Base-by-base conservation (phyloP, 2,797 vertebrate species). In the Sternarchorhynchus goeldii region DNA sequence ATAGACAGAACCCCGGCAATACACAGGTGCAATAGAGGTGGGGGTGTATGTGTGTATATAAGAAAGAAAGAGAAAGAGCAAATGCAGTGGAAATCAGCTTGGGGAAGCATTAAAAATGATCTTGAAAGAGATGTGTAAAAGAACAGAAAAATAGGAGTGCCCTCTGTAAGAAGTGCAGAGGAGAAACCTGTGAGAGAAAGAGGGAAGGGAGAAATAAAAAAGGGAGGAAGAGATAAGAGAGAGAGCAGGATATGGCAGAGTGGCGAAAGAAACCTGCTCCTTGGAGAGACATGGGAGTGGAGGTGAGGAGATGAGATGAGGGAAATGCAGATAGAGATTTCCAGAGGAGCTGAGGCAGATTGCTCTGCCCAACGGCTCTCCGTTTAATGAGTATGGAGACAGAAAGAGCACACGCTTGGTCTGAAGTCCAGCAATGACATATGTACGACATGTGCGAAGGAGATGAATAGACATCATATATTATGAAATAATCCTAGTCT, bases 401-500 rank as follows among this genome's bases (percentile, higher is more conserved):
- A 20, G 21, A 63, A 57, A 39, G 31, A 73, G n/a, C 31, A 69
- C 5, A 36, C 73, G 39, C 8, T 18, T 73, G 69, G n/a, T n/a
- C 56, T 76, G 34, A 76, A 20, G 60, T 62, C 56, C 59, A 70
- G 8, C 53, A 20, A 83, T 64, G 67, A n/a, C 59, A 65, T 56
- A 21, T 25, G 39, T 57, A 53, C 39, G 16, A 68, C 20, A 53
- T 2, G 31, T 36, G 70, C 60, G 67, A 57, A 65, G 39, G n/a
- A 63, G 21, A 72, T 76, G 41, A 29, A 76, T 58, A 39, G 75
- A 82, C 36, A 58, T 14, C 18, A 84, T 41, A n/a, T 75, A 79
- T 59, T 71, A 14, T 65, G 29, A 59, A 66, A 55, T 73, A 71
- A 81, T 85, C 39, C 20, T 66, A 6, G 31, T 76, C 64, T 79